Percentiles rank a stretch among this genome's conserved stretches.
Conservation (phyloP, 2,888 invertebrate species). For the Drosophila cracens region DNA sequence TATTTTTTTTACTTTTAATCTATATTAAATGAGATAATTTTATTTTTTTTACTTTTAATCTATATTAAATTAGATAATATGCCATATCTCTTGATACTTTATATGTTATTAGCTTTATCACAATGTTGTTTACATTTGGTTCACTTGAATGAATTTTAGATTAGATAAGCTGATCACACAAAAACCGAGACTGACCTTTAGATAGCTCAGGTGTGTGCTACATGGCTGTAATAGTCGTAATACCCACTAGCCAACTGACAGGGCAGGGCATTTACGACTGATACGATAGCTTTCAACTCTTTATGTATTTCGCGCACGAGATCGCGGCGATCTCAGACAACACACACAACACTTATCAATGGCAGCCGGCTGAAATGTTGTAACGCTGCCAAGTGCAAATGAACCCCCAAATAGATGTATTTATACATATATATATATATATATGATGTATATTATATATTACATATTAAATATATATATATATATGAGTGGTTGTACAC, state of each 20-base stretch:
- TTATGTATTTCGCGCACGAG: constrained; percentile 70
- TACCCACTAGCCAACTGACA: constrained; percentile 6
- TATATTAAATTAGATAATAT: background rate
- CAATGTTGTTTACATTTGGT: background rate
- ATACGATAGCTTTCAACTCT: constrained; percentile 48
- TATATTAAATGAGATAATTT: background rate
- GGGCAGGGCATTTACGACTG: constrained; percentile 34
- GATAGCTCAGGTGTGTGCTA: constrained; percentile 4
- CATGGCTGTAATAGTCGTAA: constrained; percentile 2
- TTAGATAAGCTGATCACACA: constrained; percentile 25
- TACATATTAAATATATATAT: background rate
- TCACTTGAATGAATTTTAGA: constrained; percentile 4
- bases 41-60: background rate
- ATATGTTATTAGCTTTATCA: background rate
- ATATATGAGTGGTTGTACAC: constrained; percentile 80
- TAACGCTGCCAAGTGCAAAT: constrained; percentile 44
- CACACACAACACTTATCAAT: constrained; percentile 57
- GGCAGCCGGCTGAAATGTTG: constrained; percentile 52
- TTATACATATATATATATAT: background rate
- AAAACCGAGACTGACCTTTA: background rate
- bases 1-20: background rate
- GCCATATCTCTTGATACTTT: background rate
- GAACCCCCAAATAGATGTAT: background rate
- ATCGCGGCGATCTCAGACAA: constrained; percentile 57
- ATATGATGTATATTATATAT: background rate